phyloP scores from a whole-genome alignment of 2,797 vertebrate species.

The Galago senegalensis region DNA sequence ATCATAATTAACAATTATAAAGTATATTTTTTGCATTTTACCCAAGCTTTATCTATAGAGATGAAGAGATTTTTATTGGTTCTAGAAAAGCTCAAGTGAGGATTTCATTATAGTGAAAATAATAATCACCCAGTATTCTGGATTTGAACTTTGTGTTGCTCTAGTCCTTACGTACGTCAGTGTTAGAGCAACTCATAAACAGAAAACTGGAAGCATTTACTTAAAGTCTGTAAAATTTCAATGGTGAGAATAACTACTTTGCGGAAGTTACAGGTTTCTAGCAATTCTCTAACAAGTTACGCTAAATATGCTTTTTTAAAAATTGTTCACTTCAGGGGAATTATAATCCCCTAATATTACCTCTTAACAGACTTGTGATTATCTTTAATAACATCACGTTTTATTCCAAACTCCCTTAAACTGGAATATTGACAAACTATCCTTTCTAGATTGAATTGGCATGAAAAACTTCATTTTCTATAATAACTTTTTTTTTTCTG shows the following conservation, averaged over 20 bases:
- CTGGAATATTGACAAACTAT: background rate
- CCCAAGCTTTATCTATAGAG: background rate
- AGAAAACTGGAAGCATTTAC: slow-evolving; percentile 27
- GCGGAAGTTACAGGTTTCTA: slow-evolving; percentile 21
- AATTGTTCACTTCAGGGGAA: slow-evolving; percentile 18
- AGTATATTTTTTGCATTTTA: background rate
- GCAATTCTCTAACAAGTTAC: slow-evolving; percentile 41
- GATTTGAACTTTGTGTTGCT: background rate
- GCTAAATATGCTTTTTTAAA: slow-evolving; percentile 20
- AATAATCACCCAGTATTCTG: background rate
- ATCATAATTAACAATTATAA: background rate
- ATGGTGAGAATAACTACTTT: slow-evolving; percentile 21
- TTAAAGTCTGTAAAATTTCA: slow-evolving; percentile 44
- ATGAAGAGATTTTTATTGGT: slow-evolving; percentile 44
- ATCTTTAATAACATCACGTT: background rate
- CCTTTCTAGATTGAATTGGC: background rate
- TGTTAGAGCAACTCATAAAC: background rate
- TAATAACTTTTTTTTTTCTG: background rate
- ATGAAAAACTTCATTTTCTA: background rate
- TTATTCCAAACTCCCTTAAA: background rate
- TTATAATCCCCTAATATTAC: background rate
- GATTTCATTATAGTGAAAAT: slow-evolving; percentile 52
- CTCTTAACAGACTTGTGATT: slow-evolving; percentile 10
- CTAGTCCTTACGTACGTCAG: background rate
- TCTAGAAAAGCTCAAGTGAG: slow-evolving; percentile 1